Base-by-base conservation (phyloP, 2,888 invertebrate species). In the Oscheius myriophilus region DNA sequence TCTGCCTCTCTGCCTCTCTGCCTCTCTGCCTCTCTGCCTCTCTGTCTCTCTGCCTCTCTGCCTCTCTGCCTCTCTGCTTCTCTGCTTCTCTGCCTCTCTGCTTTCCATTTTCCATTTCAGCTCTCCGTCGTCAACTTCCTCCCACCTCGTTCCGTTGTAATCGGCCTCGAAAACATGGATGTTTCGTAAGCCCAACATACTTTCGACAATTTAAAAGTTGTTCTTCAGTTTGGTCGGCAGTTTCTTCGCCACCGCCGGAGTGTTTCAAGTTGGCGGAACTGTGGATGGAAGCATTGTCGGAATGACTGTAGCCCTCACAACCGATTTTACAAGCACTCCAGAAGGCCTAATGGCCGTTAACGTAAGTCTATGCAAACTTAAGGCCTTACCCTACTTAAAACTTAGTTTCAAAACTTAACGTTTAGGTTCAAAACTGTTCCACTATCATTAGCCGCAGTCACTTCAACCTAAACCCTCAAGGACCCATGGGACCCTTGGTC, bases 101-200 rank as follows among this genome's bases (percentile, higher is more conserved):
- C 26, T 14, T 58, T 58, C 23, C 25, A 16, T 25, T 59, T 1
- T 18, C 18, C 11, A 16, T 42, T 45, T 14, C 18, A 79, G 74
- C 63, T 76, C 18, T 83, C 85, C 0, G 76, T 79, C 14, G 76
- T 85, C 64, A 76, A 80, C 68, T 85, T 85, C 69, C 72, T 76
- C n/a, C 78, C 83, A 1, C 83, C 83, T n/a, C 59, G 76, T 1
- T 79, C 70, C 43, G 71, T 84, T 26, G 69, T 84, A 54, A 70
- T 84, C 49, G 79, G 82, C 21, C 62, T 84, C 54, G 82, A 84
- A 53, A 79, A 83, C 45, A 75, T 80, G 70, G 83, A 77, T 54
- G 77, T 85, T 4, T 72, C 77, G 82, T 84, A 57, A 69, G 74
- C 67, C 3, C 62, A 0, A 33, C 26, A 16, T 16, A 53, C 39